These are phyloP conservation scores for Drosophila longiperda DNA, from an alignment of 2,888 invertebrate species.

Conservation along the genomic window DNA sequence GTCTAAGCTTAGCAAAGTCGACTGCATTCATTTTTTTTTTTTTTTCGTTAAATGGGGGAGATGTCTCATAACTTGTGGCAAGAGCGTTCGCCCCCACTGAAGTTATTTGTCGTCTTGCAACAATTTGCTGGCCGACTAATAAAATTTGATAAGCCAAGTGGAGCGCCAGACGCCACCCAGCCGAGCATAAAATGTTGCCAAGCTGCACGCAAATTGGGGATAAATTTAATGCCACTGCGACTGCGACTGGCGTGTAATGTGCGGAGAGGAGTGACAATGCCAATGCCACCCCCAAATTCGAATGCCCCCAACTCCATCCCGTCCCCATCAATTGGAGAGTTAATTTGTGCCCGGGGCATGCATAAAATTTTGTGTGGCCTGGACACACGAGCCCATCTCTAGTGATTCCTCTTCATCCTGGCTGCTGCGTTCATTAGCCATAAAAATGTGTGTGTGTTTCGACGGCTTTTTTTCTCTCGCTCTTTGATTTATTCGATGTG, in stretches of 20 bases:
- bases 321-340: slow-evolving; percentile 61
- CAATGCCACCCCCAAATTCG: slow-evolving; percentile 9
- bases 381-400: slow-evolving; percentile 38
- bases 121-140: slow-evolving; percentile 77
- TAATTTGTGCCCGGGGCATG: slow-evolving; percentile 68
- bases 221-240: slow-evolving; percentile 64
- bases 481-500: slow-evolving; percentile 79
- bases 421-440: slow-evolving; percentile 72
- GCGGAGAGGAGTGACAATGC: slow-evolving; percentile 61
- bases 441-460: slow-evolving; percentile 55
- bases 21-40: slow-evolving; percentile 43
- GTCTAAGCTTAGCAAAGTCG: slow-evolving; percentile 25
- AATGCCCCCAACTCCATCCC: neutral
- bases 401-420: slow-evolving; percentile 32
- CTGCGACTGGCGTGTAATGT: slow-evolving; percentile 46
- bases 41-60: slow-evolving; percentile 34
- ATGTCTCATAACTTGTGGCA: slow-evolving; percentile 46
- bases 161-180: slow-evolving; percentile 46
- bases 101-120: slow-evolving; percentile 72
- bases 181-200: slow-evolving; percentile 72
- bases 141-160: slow-evolving; percentile 79
- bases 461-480: slow-evolving; percentile 17
- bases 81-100: slow-evolving; percentile 22
- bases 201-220: slow-evolving; percentile 83
- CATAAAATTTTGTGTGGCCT: slow-evolving; percentile 44